These are phyloP conservation scores for Nasonia longicornis DNA, from an alignment of 1,140 invertebrate genomes.

Conservation along the genomic window DNA sequence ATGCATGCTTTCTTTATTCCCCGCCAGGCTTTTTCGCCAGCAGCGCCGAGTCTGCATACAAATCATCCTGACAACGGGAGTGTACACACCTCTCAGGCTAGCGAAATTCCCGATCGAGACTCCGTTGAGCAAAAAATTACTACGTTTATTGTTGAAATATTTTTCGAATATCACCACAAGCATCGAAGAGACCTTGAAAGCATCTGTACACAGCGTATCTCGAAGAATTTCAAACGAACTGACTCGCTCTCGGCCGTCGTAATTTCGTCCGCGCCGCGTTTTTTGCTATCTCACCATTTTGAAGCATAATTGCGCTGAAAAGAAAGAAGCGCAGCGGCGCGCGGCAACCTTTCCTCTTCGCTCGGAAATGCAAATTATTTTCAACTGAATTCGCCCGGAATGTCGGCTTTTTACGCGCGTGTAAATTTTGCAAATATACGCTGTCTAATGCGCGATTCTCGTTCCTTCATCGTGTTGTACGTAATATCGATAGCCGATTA, in stretches of 20 bases:
- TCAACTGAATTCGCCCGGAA: neutral
- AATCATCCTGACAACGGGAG: neutral
- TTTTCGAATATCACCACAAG: no score
- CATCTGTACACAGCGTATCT: no score
- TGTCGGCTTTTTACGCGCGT: neutral
- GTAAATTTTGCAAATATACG: neutral
- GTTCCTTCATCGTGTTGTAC: neutral
- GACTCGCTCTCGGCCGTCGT: no score
- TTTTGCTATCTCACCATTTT: neutral
- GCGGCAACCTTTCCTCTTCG: neutral
- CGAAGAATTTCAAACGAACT: no score
- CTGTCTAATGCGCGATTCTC: neutral
- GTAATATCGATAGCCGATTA: constrained; percentile 16
- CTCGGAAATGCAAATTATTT: constrained; percentile 3
- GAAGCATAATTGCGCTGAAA: neutral
- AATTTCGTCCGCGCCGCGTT: no score
- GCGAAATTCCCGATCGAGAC: no score
- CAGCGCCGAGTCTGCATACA: neutral
- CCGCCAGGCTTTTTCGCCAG: neutral
- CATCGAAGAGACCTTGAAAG: no score
- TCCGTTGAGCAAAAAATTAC: no score
- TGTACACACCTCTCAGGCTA: neutral
- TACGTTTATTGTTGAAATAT: no score
- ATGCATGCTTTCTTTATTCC: neutral
- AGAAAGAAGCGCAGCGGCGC: neutral